These are phyloP conservation scores for Alexandromys oeconomus DNA, from an alignment of 2,797 vertebrate genomes.

Conservation along the genomic window DNA sequence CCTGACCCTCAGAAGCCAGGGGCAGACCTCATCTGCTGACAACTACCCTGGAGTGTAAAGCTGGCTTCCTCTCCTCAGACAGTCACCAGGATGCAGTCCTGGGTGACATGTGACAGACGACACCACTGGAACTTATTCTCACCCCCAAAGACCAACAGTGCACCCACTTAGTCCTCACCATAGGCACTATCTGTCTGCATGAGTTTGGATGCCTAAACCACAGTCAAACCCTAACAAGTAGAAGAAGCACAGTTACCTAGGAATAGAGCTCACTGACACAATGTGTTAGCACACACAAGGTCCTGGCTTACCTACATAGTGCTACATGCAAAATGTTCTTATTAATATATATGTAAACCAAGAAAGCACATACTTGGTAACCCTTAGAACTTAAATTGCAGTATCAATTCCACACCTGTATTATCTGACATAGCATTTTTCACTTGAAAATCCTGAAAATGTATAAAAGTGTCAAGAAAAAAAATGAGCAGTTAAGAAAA, in stretches of 20 bases:
- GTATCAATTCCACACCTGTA: neutral
- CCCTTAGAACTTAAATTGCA: neutral
- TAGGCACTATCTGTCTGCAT: neutral
- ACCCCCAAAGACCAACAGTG: neutral
- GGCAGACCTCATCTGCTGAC: neutral
- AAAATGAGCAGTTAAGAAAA: neutral
- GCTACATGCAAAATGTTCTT: neutral
- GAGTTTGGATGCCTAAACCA: neutral
- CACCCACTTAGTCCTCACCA: neutral
- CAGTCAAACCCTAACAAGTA: too few relatives aligned
- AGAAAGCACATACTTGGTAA: neutral
- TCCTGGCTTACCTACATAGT: neutral
- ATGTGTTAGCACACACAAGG: neutral
- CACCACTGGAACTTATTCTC: neutral
- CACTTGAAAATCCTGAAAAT: slow-evolving; percentile 25
- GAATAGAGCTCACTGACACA: neutral
- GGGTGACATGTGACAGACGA: too few relatives aligned
- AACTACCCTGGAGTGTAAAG: neutral
- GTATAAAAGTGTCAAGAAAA: neutral
- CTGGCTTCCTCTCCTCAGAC: neutral
- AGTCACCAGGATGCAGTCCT: neutral
- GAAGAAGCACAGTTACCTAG: neutral
- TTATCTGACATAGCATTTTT: neutral
- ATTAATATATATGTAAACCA: neutral
- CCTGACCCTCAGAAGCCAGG: neutral